These are phyloP conservation scores for Acronicta aceris DNA, from an alignment of 2,888 invertebrate genomes.

Conservation along the genomic window DNA sequence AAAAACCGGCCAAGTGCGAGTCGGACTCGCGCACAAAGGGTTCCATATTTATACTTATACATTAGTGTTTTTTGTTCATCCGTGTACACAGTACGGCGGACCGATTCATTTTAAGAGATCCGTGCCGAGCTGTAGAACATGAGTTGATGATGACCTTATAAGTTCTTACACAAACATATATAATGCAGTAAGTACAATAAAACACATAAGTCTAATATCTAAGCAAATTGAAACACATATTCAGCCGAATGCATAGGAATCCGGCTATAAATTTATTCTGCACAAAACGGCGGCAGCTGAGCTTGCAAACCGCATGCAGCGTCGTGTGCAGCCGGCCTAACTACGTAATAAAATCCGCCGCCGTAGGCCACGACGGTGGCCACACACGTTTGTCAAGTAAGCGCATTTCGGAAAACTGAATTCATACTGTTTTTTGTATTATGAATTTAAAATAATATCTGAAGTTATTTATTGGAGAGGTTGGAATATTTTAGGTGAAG, in stretches of 20 bases:
- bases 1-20: too few relatives aligned
- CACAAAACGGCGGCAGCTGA: conserved; percentile 57
- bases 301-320: conserved; percentile 59
- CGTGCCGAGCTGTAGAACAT: too few relatives aligned
- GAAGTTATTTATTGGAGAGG: background rate
- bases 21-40: too few relatives aligned
- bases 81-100: too few relatives aligned
- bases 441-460: conserved; percentile 28
- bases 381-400: conserved; percentile 54
- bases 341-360: conserved; percentile 57
- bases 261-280: conserved; percentile 52
- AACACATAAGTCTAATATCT: conserved; percentile 25
- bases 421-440: conserved; percentile 48
- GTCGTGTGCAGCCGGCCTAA: conserved; percentile 56
- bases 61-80: too few relatives aligned
- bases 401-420: conserved; percentile 45
- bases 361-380: conserved; percentile 39
- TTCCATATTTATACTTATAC: too few relatives aligned
- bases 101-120: too few relatives aligned
- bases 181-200: background rate
- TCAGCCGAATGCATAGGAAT: conserved; percentile 47
- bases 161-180: too few relatives aligned
- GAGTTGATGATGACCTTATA: too few relatives aligned
- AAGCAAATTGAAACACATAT: conserved; percentile 51
- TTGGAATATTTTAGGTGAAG: background rate